phyloP scores from a whole-genome alignment of 2,113 vertebrate species.

The Callorhinus ursinus region DNA sequence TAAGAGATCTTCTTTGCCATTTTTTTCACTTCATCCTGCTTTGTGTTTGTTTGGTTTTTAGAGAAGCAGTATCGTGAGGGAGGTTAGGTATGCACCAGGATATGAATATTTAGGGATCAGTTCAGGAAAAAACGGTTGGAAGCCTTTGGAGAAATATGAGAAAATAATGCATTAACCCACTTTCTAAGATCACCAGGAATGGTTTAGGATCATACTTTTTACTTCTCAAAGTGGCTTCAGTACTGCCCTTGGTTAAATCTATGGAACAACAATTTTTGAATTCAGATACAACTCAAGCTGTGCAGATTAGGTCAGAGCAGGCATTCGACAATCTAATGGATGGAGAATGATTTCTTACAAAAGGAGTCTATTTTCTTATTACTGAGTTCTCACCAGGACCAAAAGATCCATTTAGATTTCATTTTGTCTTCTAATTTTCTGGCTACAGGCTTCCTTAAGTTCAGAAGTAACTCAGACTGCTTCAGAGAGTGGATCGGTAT shows the following conservation, averaged over 20 bases:
- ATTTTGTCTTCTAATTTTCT: conserved; percentile 33
- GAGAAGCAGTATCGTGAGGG: not conserved
- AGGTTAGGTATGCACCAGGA: not conserved
- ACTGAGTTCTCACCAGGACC: not conserved
- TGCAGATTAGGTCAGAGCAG: not conserved
- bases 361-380: not conserved
- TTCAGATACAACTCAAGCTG: not conserved
- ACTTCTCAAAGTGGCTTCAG: conserved; percentile 2
- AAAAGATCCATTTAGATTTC: conserved; percentile 29
- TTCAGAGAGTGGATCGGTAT: not conserved
- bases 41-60: not conserved
- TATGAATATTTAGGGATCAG: not conserved
- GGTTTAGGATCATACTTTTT: not conserved
- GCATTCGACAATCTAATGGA: not conserved
- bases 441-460: not conserved
- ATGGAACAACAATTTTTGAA: not conserved
- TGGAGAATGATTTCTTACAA: conserved; percentile 18
- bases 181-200: not conserved
- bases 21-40: conserved; percentile 6
- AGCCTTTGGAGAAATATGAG: not conserved
- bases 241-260: not conserved
- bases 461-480: not conserved
- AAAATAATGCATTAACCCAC: not conserved
- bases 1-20: not conserved
- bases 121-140: not conserved